These are phyloP conservation scores for Chaetodon auriga DNA, from an alignment of 2,113 vertebrate species.

Conservation along the genomic window DNA sequence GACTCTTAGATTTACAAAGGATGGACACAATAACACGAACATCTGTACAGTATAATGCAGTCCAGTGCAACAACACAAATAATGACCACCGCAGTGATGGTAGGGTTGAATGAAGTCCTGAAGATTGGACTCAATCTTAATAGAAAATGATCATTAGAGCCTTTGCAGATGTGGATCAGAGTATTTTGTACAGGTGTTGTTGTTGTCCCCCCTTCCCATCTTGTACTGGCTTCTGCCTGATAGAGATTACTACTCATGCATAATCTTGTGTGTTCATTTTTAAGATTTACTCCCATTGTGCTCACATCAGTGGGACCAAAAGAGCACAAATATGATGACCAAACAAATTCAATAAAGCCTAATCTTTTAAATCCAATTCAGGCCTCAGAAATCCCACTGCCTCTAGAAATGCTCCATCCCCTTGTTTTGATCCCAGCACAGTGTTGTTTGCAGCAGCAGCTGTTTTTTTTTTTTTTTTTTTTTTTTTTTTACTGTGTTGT, in stretches of 20 bases:
- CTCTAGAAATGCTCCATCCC: constrained; percentile 67
- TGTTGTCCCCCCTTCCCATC: constrained; percentile 7
- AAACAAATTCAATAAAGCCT: constrained; percentile 76
- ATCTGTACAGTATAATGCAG: constrained; percentile 53
- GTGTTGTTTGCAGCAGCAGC: constrained; percentile 66
- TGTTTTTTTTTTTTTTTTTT: constrained; percentile 40
- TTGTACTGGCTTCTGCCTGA: constrained; percentile 14
- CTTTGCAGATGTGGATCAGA: background rate
- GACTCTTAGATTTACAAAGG: constrained; percentile 55
- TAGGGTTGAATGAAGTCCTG: constrained; percentile 20
- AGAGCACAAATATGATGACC: constrained; percentile 66
- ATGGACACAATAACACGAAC: constrained; percentile 58
- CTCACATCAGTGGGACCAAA: constrained; percentile 24
- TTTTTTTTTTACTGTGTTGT: constrained; percentile 44
- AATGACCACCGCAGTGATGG: background rate
- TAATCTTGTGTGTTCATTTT: constrained; percentile 41
- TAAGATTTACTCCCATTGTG: constrained; percentile 38
- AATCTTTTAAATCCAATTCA: constrained; percentile 84
- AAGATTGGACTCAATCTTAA: background rate
- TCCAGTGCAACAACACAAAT: constrained; percentile 37
- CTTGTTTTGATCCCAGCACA: constrained; percentile 77
- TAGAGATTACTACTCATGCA: constrained; percentile 34
- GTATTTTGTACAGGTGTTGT: constrained; percentile 55
- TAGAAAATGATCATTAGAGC: background rate
- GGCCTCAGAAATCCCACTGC: constrained; percentile 68